Evolutionary conservation across 2,797 vertebrate genomes (phyloP).

Genomic region (Spondyliosoma cantharus): DNA sequence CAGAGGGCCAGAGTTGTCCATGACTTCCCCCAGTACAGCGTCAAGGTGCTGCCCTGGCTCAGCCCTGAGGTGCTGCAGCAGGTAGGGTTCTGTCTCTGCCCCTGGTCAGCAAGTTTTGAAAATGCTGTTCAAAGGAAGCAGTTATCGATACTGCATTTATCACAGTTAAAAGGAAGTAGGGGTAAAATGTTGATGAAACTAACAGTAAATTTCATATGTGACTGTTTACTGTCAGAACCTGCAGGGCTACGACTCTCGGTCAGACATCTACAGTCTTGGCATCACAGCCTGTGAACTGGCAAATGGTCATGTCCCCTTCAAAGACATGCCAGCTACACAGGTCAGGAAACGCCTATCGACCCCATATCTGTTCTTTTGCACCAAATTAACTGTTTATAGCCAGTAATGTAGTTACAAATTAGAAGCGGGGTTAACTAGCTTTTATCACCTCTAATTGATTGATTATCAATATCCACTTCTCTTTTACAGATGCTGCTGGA

Average conservation of each 20-base stretch:
- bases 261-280: slow-evolving; percentile 98
- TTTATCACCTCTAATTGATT: neutral
- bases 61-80: slow-evolving; percentile 98
- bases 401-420: neutral
- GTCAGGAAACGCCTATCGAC: slow-evolving; percentile 69
- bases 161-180: neutral
- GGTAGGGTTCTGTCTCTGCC: slow-evolving; percentile 77
- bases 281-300: slow-evolving; percentile 98
- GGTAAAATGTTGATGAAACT: neutral
- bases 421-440: too few relatives aligned
- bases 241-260: slow-evolving; percentile 96
- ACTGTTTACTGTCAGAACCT: slow-evolving; percentile 86
- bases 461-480: neutral
- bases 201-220: neutral
- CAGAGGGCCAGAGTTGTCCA: slow-evolving; percentile 94
- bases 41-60: slow-evolving; percentile 97
- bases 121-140: neutral
- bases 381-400: neutral
- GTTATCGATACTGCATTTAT: neutral
- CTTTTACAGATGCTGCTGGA: slow-evolving; percentile 93
- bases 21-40: slow-evolving; percentile 95
- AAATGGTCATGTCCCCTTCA: slow-evolving; percentile 98
- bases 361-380: neutral
- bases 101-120: neutral
- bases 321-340: slow-evolving; percentile 99